Base-by-base conservation (phyloP, 2,113 vertebrate genomes). In the Xyrauchen texanus region DNA sequence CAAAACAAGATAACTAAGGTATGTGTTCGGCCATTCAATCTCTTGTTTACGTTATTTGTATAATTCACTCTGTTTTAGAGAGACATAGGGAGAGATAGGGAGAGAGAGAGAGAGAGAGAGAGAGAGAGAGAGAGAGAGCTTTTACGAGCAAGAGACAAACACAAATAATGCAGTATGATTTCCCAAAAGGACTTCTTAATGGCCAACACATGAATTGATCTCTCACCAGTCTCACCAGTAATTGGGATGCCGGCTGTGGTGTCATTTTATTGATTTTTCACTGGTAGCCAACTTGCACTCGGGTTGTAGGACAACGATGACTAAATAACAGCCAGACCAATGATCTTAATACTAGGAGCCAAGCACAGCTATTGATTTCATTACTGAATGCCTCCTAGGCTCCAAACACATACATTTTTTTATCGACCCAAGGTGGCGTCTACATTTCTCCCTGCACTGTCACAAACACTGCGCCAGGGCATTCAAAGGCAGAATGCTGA, bases 341-440 rank as follows among this genome's bases (percentile, higher is more conserved):
- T 90, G 88, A 92, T 90, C 88, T 86, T 88, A 89, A 92, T 89
- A 88, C 89, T 86, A 88, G 82, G 82, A 91, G 90, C 90, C 88
- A 87, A 91, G 87, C 90, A 85, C 85, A 81, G 80, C 63, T 92
- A 92, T 92, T 90, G 91, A 91, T 92, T 91, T 90, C 84, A 91
- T 92, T 91, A 92, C 88, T 83, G 87, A 89, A 89, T 88, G 88
- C 89, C 91, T 90, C 90, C 89, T 80, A 85, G 88, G 86, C 85
- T 91, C 82, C 82, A 68, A 88, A 83, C 87, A 89, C 90, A 88
- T 89, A 91, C 89, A 88, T 90, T 92, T 89, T 57, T 87, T 91
- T 87, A 91, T 92, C 88, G 89, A 92, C 87, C 85, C 87, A 77
- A 58, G 47, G 75, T 67, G 62, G 85, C 81, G 85, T 88, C 86